These are phyloP conservation scores for Hydrophis major DNA, from an alignment of 2,797 vertebrate genomes.

Conservation along the genomic window DNA sequence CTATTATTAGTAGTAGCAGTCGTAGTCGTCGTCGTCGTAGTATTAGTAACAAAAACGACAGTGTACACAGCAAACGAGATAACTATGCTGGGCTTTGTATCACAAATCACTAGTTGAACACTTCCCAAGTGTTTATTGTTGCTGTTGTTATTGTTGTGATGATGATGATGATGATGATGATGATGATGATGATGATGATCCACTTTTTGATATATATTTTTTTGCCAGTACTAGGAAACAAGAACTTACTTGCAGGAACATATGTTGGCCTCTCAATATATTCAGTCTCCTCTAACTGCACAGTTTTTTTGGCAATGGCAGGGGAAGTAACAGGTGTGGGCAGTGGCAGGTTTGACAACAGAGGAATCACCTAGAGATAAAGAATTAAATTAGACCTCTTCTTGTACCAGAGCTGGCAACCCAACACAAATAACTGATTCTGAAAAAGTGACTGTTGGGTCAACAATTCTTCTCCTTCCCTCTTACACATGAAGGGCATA, in stretches of 20 bases:
- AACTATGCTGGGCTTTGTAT: too few species aligned
- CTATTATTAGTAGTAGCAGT: not conserved
- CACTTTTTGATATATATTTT: not conserved
- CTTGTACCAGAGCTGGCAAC: not conserved
- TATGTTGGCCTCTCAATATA: not conserved
- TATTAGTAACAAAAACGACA: not conserved
- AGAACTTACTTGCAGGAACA: conserved; percentile 51
- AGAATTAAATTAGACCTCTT: not conserved
- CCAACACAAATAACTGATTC: not conserved
- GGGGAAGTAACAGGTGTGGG: conserved; percentile 67
- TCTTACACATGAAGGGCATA: not conserved
- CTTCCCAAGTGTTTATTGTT: too few species aligned
- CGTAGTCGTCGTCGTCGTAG: too few species aligned
- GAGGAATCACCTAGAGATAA: conserved; percentile 25
- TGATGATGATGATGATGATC: too few species aligned
- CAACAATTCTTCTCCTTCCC: not conserved
- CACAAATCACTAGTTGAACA: too few species aligned
- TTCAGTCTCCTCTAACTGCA: not conserved
- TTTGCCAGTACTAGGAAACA: not conserved
- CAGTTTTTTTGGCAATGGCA: conserved; percentile 20
- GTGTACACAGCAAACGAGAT: too few species aligned
- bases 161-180: too few species aligned
- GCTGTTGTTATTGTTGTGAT: not conserved
- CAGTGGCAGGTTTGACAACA: conserved; percentile 45
- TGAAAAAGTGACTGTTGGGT: not conserved